Conservation (phyloP, 2,797 vertebrate species). For the Poliocrania exsul region DNA sequence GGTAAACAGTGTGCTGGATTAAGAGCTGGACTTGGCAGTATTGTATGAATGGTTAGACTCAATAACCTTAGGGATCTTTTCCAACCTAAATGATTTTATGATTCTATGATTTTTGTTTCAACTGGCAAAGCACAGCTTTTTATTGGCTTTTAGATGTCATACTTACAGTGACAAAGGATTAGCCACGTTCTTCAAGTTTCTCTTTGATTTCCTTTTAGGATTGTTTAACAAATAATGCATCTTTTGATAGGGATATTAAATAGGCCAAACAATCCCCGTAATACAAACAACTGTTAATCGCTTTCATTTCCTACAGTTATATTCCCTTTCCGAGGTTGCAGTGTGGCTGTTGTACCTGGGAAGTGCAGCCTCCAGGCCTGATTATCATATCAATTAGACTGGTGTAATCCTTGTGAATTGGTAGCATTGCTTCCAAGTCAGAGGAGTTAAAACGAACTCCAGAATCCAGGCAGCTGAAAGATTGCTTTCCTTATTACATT, state of each 20-base stretch:
- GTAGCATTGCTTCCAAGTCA: background rate
- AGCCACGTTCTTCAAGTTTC: background rate
- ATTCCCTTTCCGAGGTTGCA: background rate
- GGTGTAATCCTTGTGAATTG: background rate
- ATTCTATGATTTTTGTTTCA: background rate
- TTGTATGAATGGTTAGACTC: background rate
- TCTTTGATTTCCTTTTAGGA: conserved; percentile 19
- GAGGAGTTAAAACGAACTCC: background rate
- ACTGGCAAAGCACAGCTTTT: background rate
- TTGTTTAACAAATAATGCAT: conserved; percentile 11
- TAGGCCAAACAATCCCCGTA: background rate
- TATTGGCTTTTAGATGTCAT: background rate
- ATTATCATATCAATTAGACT: conserved; percentile 43
- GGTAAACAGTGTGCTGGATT: background rate
- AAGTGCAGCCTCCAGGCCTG: conserved; percentile 42
- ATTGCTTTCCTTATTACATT: conserved; percentile 12
- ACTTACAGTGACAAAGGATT: background rate
- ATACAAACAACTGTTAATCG: conserved; percentile 27
- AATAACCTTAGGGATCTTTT: background rate
- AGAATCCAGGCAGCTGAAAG: background rate
- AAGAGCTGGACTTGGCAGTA: background rate
- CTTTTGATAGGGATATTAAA: conserved; percentile 41
- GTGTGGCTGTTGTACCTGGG: conserved; percentile 31
- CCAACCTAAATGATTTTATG: background rate
- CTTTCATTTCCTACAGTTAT: conserved; percentile 11